Conservation (phyloP, 1,140 invertebrate genomes). For the Drosophila ambigua region DNA sequence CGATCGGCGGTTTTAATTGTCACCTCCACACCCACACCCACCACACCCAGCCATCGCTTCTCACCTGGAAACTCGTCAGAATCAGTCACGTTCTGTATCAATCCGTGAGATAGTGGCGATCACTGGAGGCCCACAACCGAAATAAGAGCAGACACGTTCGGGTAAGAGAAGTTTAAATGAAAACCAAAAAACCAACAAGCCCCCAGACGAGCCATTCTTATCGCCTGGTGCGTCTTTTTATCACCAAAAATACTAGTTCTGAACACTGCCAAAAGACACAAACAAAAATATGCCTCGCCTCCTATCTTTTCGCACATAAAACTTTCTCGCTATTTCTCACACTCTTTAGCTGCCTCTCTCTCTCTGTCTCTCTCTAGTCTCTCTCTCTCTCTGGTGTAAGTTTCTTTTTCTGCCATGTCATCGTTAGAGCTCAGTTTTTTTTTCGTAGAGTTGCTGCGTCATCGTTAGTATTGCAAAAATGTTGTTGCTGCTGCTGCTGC, state of each 20-base stretch:
- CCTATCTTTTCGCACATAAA: conserved; percentile 40
- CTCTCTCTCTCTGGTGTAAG: conserved; percentile 37
- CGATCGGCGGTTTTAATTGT: conserved; percentile 34
- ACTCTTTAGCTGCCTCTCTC: conserved; percentile 5
- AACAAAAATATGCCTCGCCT: not conserved
- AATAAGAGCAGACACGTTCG: conserved; percentile 19
- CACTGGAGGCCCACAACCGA: conserved; percentile 10
- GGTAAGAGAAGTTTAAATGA: conserved; percentile 11
- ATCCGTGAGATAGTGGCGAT: not conserved
- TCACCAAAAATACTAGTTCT: conserved; percentile 28
- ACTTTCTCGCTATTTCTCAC: conserved; percentile 45
- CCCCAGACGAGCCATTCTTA: conserved; percentile 16
- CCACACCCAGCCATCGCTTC: conserved; percentile 12
- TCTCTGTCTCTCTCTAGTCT: conserved; percentile 12
- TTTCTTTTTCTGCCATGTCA: conserved; percentile 65
- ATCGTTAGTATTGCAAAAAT: conserved; percentile 67
- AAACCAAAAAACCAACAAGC: not conserved
- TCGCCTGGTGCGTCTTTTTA: conserved; percentile 15
- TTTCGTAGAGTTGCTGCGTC: conserved; percentile 38
- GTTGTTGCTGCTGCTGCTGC: conserved; percentile 48
- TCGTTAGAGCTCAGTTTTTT: conserved; percentile 70
- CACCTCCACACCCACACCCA: conserved; percentile 31
- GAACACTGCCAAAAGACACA: no score
- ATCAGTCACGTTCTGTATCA: no score
- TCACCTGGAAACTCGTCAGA: conserved; percentile 13